Evolutionary conservation across 1,140 invertebrate species (phyloP).

Genomic region (Venustaconcha ellipsiformis): DNA sequence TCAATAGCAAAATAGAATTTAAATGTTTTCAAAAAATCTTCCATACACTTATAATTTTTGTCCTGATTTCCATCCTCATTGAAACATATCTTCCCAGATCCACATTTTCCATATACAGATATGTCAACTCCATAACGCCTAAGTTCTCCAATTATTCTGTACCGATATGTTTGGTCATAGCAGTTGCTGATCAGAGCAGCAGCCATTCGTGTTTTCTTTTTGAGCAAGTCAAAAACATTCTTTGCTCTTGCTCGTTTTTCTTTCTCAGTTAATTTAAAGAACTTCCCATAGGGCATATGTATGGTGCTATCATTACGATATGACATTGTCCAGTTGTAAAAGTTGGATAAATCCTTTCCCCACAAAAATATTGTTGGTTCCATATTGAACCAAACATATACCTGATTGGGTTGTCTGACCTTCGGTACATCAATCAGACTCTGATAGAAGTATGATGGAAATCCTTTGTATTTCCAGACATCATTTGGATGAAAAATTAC

Average conservation of each 20-base stretch:
- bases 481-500: slow-evolving; percentile 54
- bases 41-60: slow-evolving; percentile 27
- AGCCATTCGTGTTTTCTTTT: slow-evolving; percentile 56
- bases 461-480: slow-evolving; percentile 21
- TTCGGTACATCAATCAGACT: slow-evolving; percentile 32
- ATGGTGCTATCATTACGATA: slow-evolving; percentile 53
- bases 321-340: slow-evolving; percentile 58
- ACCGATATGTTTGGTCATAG: slow-evolving; percentile 70
- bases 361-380: slow-evolving; percentile 49
- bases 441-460: slow-evolving; percentile 1
- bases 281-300: slow-evolving; percentile 39
- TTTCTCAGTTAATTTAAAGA: slow-evolving; percentile 15
- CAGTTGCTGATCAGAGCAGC: slow-evolving; percentile 79
- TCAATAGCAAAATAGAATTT: slow-evolving; percentile 82
- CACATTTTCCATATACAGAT: slow-evolving; percentile 76
- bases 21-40: slow-evolving; percentile 74
- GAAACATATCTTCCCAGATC: slow-evolving; percentile 40
- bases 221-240: slow-evolving; percentile 6
- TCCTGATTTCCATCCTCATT: slow-evolving; percentile 33
- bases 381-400: slow-evolving; percentile 48
- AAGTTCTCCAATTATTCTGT: slow-evolving; percentile 72
- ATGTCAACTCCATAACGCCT: slow-evolving; percentile 70
- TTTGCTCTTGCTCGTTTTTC: too few relatives aligned
- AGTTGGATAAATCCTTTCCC: slow-evolving; percentile 21
- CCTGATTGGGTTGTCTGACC: slow-evolving; percentile 38